Evolutionary conservation across 2,797 vertebrate species (phyloP), one percentile per base, ranked within the genome.

Genomic region (Nannoperca obscura): DNA sequence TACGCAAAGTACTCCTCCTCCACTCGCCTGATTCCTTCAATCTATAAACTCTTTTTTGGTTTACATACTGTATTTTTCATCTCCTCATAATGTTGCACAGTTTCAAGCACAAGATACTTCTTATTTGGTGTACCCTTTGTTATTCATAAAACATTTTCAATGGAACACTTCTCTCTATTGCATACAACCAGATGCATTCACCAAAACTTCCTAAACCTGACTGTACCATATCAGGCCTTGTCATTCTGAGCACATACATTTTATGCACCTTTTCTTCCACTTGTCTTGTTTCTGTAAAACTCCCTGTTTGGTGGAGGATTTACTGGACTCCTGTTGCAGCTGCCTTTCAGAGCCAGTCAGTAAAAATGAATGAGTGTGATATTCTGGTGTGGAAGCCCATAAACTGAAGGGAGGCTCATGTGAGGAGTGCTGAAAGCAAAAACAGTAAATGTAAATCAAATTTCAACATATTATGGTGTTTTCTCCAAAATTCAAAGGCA

Each of bases 301-400:
- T 80, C 78, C 44, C 80, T 65, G 67, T 71, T 85, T 74, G 81
- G 58, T 50, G 52, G 27, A 78, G 71, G 78, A 86, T 89, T 88
- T 86, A 85, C 42, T 70, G 62, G 76, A 77, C 71, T 73, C 66
- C 66, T 70, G 58, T 71, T 76, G 59, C 40, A 44, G 46, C 47
- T 58, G 76, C 58, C 76, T 72, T 76, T 81, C 74, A 76, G 58
- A 72, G 49, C 49, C 36, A 82, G 72, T 83, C 72, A 63, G 72
- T 81, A 71, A 86, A 88, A 83, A 83, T 74, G 54, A 86, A 75
- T 66, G 63, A 73, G 62, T 54, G 65, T 24, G 9, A 59, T 77
- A 42, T 53, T 74, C 53, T 66, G 44, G 58, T 58, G 49, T 52
- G 34, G 42, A 71, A 76, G 30, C 40, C 63, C 46, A 71, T 75